These are phyloP conservation scores for Bombyx huttoni DNA, from an alignment of 2,888 invertebrate species.

Conservation along the genomic window DNA sequence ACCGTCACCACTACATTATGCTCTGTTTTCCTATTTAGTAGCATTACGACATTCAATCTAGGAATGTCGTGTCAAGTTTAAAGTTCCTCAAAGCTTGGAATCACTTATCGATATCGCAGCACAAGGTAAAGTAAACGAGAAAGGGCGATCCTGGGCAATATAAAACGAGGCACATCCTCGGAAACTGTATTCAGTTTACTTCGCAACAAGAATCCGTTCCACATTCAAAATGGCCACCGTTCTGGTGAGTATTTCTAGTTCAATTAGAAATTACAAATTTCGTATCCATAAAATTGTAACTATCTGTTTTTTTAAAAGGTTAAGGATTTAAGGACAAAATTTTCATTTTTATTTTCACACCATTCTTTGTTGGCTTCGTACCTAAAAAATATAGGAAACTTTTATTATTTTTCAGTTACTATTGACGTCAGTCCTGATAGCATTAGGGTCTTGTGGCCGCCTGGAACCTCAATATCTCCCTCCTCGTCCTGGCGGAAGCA, in stretches of 20 bases:
- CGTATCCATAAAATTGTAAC: no score
- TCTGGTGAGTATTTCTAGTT: slow-evolving; percentile 37
- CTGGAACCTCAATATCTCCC: slow-evolving; percentile 29
- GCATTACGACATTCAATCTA: slow-evolving; percentile 11
- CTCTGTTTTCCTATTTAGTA: slow-evolving; percentile 5
- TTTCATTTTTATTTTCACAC: no score
- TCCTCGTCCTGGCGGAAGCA: slow-evolving; percentile 20
- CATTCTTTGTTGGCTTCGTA: no score
- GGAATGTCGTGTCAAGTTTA: slow-evolving; percentile 11
- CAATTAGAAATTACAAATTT: no score
- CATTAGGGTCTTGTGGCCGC: slow-evolving; percentile 40
- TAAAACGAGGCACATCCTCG: slow-evolving; percentile 66
- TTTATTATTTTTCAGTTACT: slow-evolving; percentile 17
- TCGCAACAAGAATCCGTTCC: slow-evolving; percentile 37
- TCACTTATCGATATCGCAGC: slow-evolving; percentile 34
- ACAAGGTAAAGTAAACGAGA: slow-evolving; percentile 69
- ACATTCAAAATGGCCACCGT: slow-evolving; percentile 35
- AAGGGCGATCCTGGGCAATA: slow-evolving; percentile 67
- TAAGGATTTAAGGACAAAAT: no score
- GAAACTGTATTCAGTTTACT: slow-evolving; percentile 52
- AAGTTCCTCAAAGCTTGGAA: slow-evolving; percentile 26
- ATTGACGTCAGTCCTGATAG: slow-evolving; percentile 34
- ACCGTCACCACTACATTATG: neutral
- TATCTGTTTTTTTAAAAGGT: no score
- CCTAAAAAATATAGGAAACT: no score